phyloP scores from a whole-genome alignment of 2,888 invertebrate genomes.

The Drosophila multiciliata region DNA sequence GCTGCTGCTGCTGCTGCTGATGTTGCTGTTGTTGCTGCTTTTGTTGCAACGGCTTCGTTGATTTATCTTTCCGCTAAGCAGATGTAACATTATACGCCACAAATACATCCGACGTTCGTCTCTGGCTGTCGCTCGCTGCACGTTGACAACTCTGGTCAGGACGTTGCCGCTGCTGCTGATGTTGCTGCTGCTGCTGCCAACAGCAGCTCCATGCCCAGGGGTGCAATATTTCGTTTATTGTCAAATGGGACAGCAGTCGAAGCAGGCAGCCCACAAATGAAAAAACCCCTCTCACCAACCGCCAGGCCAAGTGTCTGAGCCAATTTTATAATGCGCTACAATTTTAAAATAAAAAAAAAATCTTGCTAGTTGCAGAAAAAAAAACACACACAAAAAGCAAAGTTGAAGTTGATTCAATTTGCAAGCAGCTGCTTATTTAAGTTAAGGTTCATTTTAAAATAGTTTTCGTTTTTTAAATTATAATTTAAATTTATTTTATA shows the following conservation, averaged over 20 bases:
- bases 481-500: background rate
- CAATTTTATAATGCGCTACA: conserved; percentile 41
- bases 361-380: conserved; percentile 9
- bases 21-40: conserved; percentile 24
- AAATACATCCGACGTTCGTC: conserved; percentile 78
- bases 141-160: conserved; percentile 70
- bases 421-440: background rate
- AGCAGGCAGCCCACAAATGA: conserved; percentile 37
- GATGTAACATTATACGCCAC: conserved; percentile 80
- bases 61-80: conserved; percentile 80
- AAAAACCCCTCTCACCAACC: conserved; percentile 49
- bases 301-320: conserved; percentile 50
- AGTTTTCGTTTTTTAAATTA: background rate
- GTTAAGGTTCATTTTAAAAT: background rate
- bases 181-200: conserved; percentile 17
- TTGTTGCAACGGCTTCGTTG: conserved; percentile 60
- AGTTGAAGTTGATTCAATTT: background rate
- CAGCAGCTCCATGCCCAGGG: conserved; percentile 65
- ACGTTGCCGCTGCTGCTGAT: conserved; percentile 13
- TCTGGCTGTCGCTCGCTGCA: conserved; percentile 50
- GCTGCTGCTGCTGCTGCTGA: conserved; percentile 39
- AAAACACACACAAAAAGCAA: background rate
- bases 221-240: conserved; percentile 80
- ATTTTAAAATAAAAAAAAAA: background rate
- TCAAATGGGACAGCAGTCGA: conserved; percentile 65